Conservation (phyloP, 1,140 invertebrate genomes). For the Drosophila neocordata region DNA sequence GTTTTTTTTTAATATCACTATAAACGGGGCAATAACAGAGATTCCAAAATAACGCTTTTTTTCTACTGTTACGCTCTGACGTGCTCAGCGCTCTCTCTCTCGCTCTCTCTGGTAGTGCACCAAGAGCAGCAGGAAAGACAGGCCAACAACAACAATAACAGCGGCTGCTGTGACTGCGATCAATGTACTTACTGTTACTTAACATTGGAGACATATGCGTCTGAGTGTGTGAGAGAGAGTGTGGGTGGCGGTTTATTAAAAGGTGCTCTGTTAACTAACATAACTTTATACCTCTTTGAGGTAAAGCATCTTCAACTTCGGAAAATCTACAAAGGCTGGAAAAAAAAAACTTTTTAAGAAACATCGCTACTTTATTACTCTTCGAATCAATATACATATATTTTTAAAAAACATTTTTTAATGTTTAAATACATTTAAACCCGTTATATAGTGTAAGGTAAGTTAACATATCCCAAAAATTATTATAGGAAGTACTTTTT, state of each 20-base stretch:
- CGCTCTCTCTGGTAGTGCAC: background rate
- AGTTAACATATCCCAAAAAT: too few species aligned
- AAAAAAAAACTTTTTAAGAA: background rate
- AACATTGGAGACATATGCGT: constrained; percentile 1
- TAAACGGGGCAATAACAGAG: constrained; percentile 11
- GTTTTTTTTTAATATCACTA: constrained; percentile 2
- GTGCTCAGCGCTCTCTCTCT: background rate
- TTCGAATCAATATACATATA: too few species aligned
- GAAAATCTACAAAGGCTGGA: too few species aligned
- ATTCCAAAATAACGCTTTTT: constrained; percentile 9
- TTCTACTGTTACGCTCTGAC: constrained; percentile 2
- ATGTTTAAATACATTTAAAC: too few species aligned
- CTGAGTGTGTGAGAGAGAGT: background rate
- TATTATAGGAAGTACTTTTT: too few species aligned
- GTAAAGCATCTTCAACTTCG: too few species aligned
- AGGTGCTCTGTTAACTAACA: constrained; percentile 6
- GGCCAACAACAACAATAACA: background rate
- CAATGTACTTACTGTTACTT: constrained; percentile 7
- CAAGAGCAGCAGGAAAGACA: background rate
- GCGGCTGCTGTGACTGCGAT: constrained; percentile 7
- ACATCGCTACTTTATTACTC: background rate
- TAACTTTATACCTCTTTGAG: background rate
- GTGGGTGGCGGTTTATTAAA: constrained; percentile 3
- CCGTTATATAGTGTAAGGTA: too few species aligned
- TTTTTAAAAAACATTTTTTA: too few species aligned